Conservation (phyloP, 2,797 vertebrate genomes). For the Brachyrhaphis roseni region DNA sequence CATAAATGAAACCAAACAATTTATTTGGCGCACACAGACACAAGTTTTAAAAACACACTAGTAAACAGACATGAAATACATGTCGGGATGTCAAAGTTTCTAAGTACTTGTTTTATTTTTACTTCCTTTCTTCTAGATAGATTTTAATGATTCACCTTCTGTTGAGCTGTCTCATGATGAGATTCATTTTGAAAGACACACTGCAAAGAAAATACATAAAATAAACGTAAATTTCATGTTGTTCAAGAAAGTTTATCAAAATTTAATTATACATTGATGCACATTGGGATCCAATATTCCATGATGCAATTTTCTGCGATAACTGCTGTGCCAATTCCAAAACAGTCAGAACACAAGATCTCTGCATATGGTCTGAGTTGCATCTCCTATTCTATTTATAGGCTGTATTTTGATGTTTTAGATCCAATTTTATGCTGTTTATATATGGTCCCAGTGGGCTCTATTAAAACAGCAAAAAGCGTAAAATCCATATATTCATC, state of each 20-base stretch:
- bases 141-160: constrained; percentile 50
- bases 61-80: constrained; percentile 17
- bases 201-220: constrained; percentile 23
- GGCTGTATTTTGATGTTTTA: constrained; percentile 57
- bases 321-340: constrained; percentile 21
- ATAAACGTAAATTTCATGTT: constrained; percentile 33
- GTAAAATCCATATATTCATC: constrained; percentile 65
- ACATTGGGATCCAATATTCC: constrained; percentile 36
- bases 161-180: constrained; percentile 42
- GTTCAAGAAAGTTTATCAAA: constrained; percentile 38
- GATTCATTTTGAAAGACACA: constrained; percentile 44
- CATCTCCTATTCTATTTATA: constrained; percentile 46
- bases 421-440: constrained; percentile 48
- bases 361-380: constrained; percentile 13
- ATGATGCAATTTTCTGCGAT: constrained; percentile 35
- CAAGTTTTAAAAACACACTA: constrained; percentile 17
- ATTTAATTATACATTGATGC: constrained; percentile 4
- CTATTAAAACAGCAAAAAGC: constrained; percentile 58
- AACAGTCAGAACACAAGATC: constrained; percentile 21
- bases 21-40: constrained; percentile 53
- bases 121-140: constrained; percentile 27
- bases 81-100: constrained; percentile 49
- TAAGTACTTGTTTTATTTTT: constrained; percentile 43
- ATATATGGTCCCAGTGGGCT: constrained; percentile 55
- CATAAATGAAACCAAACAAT: constrained; percentile 69